These are phyloP conservation scores for Malthinus flaveolus DNA, from an alignment of 2,888 invertebrate species.

Conservation along the genomic window DNA sequence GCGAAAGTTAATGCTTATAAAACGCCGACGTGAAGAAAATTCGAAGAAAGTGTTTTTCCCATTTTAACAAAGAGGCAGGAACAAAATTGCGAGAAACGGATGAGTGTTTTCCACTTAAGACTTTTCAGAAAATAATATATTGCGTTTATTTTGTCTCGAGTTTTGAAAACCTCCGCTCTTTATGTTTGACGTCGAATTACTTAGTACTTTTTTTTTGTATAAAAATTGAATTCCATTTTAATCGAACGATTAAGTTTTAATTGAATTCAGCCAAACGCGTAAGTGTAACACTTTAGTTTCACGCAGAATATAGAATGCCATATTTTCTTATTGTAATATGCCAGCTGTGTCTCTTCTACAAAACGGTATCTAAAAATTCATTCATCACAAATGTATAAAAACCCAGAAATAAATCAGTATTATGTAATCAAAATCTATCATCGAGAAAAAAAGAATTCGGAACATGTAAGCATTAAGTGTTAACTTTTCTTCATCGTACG, in stretches of 20 bases:
- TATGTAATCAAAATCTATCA: conserved; percentile 22
- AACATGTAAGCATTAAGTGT: conserved; percentile 19
- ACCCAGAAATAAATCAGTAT: conserved; percentile 20
- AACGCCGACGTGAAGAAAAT: conserved; percentile 28
- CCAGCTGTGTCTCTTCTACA: conserved; percentile 11
- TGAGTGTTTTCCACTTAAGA: conserved; percentile 38
- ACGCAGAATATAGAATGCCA: background rate
- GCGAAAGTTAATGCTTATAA: conserved; percentile 6
- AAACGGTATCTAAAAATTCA: conserved; percentile 14
- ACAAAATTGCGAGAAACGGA: conserved; percentile 36
- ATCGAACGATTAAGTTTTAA: too few relatives aligned
- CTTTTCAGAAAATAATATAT: conserved; percentile 37
- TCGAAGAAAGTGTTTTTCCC: conserved; percentile 23
- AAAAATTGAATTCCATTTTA: too few relatives aligned
- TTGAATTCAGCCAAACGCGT: too few relatives aligned
- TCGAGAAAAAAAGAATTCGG: conserved; percentile 7
- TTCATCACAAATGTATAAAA: conserved; percentile 18
- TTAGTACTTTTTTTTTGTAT: background rate
- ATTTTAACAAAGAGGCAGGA: conserved; percentile 35
- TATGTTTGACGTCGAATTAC: conserved; percentile 10
- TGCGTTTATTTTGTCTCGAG: conserved; percentile 35
- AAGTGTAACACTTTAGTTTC: too few relatives aligned
- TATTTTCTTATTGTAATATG: background rate
- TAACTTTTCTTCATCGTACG: conserved; percentile 10
- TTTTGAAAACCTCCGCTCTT: conserved; percentile 16